Evolutionary conservation across 2,888 invertebrate species (phyloP).

Genomic region (Dryobota labecula): DNA sequence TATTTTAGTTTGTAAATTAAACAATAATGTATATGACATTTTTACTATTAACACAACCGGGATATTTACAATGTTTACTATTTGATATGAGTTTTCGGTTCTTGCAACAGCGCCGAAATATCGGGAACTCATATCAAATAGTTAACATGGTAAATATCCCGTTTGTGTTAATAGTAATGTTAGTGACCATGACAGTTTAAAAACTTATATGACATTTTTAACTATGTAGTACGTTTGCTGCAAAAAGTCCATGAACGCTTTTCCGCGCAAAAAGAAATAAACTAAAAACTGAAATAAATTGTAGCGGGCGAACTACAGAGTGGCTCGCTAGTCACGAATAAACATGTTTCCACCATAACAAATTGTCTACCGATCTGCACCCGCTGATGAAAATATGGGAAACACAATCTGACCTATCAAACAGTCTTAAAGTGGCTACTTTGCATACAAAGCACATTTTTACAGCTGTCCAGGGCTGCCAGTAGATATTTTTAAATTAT

Average conservation of each 20-base stretch:
- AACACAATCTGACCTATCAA: constrained; percentile 54
- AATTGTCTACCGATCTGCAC: constrained; percentile 32
- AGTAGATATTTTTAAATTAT: too few relatives aligned
- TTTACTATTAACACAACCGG: too few relatives aligned
- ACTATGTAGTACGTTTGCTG: not conserved
- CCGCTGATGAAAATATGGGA: constrained; percentile 42
- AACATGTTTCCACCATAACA: constrained; percentile 46
- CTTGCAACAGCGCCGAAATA: too few relatives aligned
- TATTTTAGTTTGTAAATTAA: too few relatives aligned
- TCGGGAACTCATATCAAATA: too few relatives aligned
- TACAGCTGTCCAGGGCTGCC: too few relatives aligned
- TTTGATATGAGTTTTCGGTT: too few relatives aligned
- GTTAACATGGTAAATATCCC: too few relatives aligned
- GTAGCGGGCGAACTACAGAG: constrained; percentile 16
- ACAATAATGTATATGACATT: too few relatives aligned
- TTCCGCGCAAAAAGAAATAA: constrained; percentile 23
- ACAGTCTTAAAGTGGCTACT: constrained; percentile 53
- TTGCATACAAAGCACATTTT: constrained; percentile 67
- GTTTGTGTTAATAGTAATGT: too few relatives aligned
- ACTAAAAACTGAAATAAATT: constrained; percentile 42
- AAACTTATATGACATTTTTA: not conserved
- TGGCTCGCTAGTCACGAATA: constrained; percentile 24
- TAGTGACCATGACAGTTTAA: too few relatives aligned
- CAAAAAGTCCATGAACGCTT: constrained; percentile 22
- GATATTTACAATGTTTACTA: too few relatives aligned